Conservation (phyloP, 2,888 invertebrate species). For the Autographa pulchrina region DNA sequence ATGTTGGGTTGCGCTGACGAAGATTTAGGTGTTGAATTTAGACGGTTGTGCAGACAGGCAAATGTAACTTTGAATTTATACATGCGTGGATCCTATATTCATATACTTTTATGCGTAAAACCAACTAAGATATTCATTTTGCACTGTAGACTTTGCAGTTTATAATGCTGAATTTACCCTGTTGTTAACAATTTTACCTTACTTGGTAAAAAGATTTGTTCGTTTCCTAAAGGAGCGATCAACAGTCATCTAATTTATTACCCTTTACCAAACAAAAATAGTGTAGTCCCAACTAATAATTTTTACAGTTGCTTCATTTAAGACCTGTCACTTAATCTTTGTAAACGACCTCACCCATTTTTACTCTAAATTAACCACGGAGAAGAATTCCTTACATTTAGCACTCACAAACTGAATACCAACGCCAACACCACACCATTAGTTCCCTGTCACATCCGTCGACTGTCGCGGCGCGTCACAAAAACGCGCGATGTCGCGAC, state of each 20-base stretch:
- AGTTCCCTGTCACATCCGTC: slow-evolving; percentile 65
- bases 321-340: slow-evolving; percentile 36
- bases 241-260: neutral
- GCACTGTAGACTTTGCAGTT: no score
- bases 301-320: slow-evolving; percentile 6
- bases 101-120: neutral
- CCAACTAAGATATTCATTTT: no score
- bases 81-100: no score
- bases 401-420: slow-evolving; percentile 49
- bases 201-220: neutral
- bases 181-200: neutral
- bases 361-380: slow-evolving; percentile 34
- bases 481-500: slow-evolving; percentile 63
- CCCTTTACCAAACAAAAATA: neutral
- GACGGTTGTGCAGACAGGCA: neutral
- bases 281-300: neutral
- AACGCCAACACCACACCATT: slow-evolving; percentile 46
- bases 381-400: slow-evolving; percentile 54
- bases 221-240: neutral
- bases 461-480: slow-evolving; percentile 61
- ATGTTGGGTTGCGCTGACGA: neutral
- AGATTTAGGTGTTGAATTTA: slow-evolving; percentile 2
- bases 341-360: slow-evolving; percentile 25
- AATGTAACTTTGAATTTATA: no score
- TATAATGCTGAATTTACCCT: neutral